Percentiles rank a stretch among this genome's conserved stretches.
Evolutionary conservation across 2,797 vertebrate genomes (phyloP).

Genomic region (Anabacerthia variegaticeps): DNA sequence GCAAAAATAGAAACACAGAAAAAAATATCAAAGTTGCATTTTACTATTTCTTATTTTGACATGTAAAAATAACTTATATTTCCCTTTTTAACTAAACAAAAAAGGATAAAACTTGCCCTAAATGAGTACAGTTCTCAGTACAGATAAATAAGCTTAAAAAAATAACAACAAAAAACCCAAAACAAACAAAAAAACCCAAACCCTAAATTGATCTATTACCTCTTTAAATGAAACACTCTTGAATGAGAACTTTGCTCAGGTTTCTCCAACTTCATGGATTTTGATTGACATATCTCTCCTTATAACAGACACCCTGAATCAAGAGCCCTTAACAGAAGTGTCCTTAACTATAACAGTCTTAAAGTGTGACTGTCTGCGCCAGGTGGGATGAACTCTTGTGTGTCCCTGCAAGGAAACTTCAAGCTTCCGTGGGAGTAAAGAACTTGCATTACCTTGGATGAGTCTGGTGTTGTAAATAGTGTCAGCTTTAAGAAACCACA

Average conservation of each 20-base stretch:
- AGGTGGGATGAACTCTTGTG: neutral
- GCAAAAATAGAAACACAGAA: neutral
- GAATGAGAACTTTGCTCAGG: neutral
- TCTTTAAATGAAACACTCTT: neutral
- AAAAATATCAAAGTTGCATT: neutral
- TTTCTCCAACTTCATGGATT: neutral
- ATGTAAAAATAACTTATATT: neutral
- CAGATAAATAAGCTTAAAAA: neutral
- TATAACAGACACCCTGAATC: neutral
- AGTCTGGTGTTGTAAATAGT: neutral
- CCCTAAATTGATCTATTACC: neutral
- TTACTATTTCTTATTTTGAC: neutral
- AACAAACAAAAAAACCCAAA: neutral
- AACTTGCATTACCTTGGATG: neutral
- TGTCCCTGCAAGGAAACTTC: neutral
- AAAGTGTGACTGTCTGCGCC: neutral
- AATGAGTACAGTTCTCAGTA: neutral
- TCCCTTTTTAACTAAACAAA: neutral
- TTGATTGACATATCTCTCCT: conserved; percentile 13
- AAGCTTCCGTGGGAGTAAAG: neutral
- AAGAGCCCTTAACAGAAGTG: conserved; percentile 37
- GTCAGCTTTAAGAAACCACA: neutral
- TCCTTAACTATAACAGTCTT: neutral
- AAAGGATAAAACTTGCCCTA: neutral
- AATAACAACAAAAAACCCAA: neutral